Conservation (phyloP, 2,888 invertebrate species). For the Ophion obscuratus region DNA sequence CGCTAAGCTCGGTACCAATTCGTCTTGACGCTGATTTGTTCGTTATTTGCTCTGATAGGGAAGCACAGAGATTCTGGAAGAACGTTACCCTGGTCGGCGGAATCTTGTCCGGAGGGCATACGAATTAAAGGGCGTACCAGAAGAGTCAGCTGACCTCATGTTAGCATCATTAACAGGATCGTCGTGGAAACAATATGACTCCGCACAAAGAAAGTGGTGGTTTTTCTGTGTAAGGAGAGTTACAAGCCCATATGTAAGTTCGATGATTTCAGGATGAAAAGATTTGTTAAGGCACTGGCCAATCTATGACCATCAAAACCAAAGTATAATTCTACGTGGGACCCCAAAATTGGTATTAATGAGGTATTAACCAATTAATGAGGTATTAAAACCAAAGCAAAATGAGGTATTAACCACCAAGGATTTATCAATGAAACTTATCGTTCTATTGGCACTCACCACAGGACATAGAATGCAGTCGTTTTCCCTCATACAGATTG, state of each 20-base stretch:
- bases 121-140: constrained; percentile 34
- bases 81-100: constrained; percentile 64
- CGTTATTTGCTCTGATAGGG: constrained; percentile 17
- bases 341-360: constrained; percentile 63
- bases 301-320: constrained; percentile 40
- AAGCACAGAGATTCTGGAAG: constrained; percentile 64
- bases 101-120: constrained; percentile 64
- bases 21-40: background rate
- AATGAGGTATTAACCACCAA: constrained; percentile 31
- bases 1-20: constrained; percentile 32
- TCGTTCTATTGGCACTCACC: constrained; percentile 56
- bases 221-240: constrained; percentile 22
- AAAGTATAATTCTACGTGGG: constrained; percentile 69
- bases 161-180: constrained; percentile 43
- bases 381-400: too few species aligned
- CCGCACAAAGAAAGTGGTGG: constrained; percentile 49
- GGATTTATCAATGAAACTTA: constrained; percentile 55
- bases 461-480: constrained; percentile 29
- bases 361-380: too few species aligned
- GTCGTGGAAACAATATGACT: constrained; percentile 52
- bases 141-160: constrained; percentile 22
- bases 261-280: constrained; percentile 42
- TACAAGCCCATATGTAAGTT: constrained; percentile 26
- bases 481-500: constrained; percentile 17
- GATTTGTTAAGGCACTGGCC: constrained; percentile 20